Percentiles rank a stretch among this genome's conserved stretches.
Conservation (phyloP, 2,888 invertebrate genomes). For the Omphaloscelis lunosa region DNA sequence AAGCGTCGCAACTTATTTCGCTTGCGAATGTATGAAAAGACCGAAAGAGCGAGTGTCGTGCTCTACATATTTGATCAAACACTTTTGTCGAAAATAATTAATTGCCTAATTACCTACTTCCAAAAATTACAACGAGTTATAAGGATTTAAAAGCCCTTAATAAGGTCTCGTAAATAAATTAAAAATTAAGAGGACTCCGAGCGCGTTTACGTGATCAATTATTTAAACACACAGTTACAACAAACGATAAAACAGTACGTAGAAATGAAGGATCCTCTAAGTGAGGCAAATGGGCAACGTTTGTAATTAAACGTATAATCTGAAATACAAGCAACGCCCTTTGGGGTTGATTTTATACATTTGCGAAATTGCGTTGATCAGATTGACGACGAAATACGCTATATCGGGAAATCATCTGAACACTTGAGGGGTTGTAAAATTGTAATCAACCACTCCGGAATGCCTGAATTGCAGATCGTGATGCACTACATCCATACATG, state of each 20-base stretch:
- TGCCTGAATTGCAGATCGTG: not conserved
- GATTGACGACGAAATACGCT: not conserved
- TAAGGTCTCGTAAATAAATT: slow-evolving; percentile 61
- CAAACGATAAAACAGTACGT: slow-evolving; percentile 38
- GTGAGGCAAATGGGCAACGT: slow-evolving; percentile 16
- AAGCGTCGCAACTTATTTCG: slow-evolving; percentile 5
- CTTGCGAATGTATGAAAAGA: slow-evolving; percentile 13
- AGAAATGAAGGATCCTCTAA: slow-evolving; percentile 19
- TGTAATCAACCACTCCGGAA: not conserved
- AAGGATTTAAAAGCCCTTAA: slow-evolving; percentile 63
- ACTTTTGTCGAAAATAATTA: slow-evolving; percentile 19
- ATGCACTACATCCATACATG: slow-evolving; percentile 11
- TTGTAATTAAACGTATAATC: slow-evolving; percentile 39
- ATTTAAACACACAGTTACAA: slow-evolving; percentile 50
- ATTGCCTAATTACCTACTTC: slow-evolving; percentile 29
- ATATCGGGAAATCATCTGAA: not conserved
- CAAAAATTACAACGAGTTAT: slow-evolving; percentile 33
- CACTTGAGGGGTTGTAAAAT: not conserved
- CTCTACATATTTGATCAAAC: slow-evolving; percentile 34
- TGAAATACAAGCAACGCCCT: slow-evolving; percentile 4
- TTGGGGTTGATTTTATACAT: slow-evolving; percentile 25
- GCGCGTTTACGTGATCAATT: slow-evolving; percentile 56
- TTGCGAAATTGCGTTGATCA: not conserved
- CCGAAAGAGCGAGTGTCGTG: slow-evolving; percentile 18
- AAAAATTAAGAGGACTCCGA: slow-evolving; percentile 64